Base-by-base conservation (phyloP, 2,113 vertebrate genomes). In the Mus pahari region DNA sequence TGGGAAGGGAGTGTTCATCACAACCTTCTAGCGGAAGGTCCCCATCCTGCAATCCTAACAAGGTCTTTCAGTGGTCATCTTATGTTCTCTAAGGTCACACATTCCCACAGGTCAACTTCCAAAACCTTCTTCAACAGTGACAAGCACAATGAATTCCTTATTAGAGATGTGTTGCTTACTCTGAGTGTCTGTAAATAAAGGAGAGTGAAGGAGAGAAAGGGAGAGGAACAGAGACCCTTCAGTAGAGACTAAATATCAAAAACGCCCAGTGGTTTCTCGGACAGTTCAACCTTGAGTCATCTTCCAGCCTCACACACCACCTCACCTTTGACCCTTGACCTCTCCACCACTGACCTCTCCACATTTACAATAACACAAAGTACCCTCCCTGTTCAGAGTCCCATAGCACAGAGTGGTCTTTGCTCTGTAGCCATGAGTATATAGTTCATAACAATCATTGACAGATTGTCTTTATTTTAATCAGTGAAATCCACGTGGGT, bases 61-160 rank as follows among this genome's bases (percentile, higher is more conserved):
- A 48, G 48, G 48, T 3, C 48, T 48, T 48, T 48, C 48, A 48
- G 48, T 7, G 48, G 48, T 48, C 48, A 48, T 48, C 48, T 48
- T 48, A 6, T 48, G 48, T 48, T 48, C 48, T 48, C 48, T 48
- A 48, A 48, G 48, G 4, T 48, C 48, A 48, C 48, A 48, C 48
- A 48, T 48, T 48, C 48, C 48, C 48, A 48, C 48, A 92, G 79
- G 24, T 53, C 1, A 2, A 64, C 36, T 71, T 93, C 91, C 50
- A 93, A 89, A 93, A 89, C 10, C 24, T 36, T 28, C 17, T 93
- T 87, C 77, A 90, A 92, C 75, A 5, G 70, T 90, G 78, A 64
- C 28, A 26, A 90, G 66, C 50, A 73, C 42, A 74, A 75, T 50
- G 28, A 82, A 50, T 22, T 90, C 28, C 62, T 33, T 24, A 45